A percentile compares a stretch with the other conserved stretches of the same genome.
Evolutionary conservation across 1,140 invertebrate species (phyloP).

Genomic region (Dreissena polymorpha): DNA sequence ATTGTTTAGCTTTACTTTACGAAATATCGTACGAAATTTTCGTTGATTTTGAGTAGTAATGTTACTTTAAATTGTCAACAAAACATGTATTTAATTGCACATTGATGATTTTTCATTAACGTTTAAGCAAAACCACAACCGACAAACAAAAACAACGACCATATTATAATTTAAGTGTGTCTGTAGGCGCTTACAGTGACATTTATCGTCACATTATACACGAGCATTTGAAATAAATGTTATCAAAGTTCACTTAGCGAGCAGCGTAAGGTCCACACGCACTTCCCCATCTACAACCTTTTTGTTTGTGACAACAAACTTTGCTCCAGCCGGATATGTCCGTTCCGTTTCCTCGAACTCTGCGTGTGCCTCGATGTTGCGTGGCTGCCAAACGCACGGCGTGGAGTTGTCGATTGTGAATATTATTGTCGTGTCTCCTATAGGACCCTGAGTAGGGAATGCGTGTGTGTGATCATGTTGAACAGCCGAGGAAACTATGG

Average conservation of each 20-base stretch:
- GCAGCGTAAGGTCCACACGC: neutral
- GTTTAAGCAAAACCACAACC: too few relatives aligned
- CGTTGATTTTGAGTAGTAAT: too few relatives aligned
- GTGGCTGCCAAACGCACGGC: conserved; percentile 4
- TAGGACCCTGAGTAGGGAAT: conserved; percentile 16
- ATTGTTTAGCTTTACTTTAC: too few relatives aligned
- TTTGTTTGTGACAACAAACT: conserved; percentile 10
- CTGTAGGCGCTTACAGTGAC: too few relatives aligned
- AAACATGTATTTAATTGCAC: too few relatives aligned
- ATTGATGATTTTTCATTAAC: too few relatives aligned
- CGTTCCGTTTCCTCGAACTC: conserved; percentile 24
- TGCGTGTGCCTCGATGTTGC: conserved; percentile 42
- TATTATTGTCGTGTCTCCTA: conserved; percentile 6
- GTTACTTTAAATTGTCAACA: too few relatives aligned
- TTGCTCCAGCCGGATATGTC: conserved; percentile 42
- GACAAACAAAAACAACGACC: too few relatives aligned
- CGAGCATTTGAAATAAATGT: neutral
- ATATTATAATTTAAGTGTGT: too few relatives aligned
- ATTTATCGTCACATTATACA: too few relatives aligned
- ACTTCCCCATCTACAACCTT: neutral
- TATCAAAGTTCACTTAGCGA: neutral
- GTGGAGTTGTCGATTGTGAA: conserved; percentile 32
- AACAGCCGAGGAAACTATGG: conserved; percentile 16
- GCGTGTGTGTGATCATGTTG: neutral
- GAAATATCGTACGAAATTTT: too few relatives aligned